Conservation (phyloP, 2,888 invertebrate genomes). For the Spisula subtruncata region DNA sequence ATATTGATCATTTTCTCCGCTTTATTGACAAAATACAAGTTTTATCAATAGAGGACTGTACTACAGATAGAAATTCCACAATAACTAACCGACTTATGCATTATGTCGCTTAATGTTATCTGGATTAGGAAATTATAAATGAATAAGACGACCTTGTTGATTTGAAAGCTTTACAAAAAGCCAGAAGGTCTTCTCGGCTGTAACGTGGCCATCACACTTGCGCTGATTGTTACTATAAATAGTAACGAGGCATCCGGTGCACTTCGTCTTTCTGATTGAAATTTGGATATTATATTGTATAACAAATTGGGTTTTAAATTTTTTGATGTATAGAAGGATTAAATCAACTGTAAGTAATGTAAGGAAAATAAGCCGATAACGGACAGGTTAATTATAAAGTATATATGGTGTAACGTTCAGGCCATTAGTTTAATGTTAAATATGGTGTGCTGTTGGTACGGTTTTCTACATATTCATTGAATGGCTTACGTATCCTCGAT, state of each 20-base stretch:
- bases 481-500: too few species aligned
- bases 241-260: too few species aligned
- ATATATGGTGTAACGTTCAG: background rate
- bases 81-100: background rate
- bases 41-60: slow-evolving; percentile 6
- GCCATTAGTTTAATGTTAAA: background rate
- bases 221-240: too few species aligned
- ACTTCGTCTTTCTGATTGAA: background rate
- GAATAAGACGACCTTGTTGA: too few species aligned
- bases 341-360: background rate
- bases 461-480: too few species aligned
- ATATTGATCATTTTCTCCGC: background rate
- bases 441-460: background rate
- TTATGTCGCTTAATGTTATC: too few species aligned
- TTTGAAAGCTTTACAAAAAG: too few species aligned
- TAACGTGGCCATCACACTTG: too few species aligned
- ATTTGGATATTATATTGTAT: background rate
- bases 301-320: background rate
- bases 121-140: too few species aligned
- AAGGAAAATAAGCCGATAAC: slow-evolving; percentile 17
- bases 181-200: too few species aligned
- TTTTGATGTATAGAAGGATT: background rate
- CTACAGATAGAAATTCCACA: background rate
- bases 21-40: slow-evolving; percentile 13
- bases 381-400: background rate